Base-by-base conservation (phyloP, 2,888 invertebrate genomes). In the Biston stratarius region DNA sequence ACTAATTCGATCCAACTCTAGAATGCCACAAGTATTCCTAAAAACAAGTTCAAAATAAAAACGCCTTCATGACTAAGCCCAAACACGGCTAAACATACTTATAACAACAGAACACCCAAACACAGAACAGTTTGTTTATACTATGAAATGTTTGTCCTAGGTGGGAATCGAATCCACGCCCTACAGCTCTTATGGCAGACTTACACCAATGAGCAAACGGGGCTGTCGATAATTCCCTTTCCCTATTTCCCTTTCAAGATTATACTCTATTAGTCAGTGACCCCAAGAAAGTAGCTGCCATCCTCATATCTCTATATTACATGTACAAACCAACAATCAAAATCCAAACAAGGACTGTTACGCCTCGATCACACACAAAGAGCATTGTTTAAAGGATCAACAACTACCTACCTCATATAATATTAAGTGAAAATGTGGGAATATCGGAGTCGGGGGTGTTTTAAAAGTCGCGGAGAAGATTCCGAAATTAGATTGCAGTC, bases 401-500 rank as follows among this genome's bases (percentile, higher is more conserved):
- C 48, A 47, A 53, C 38, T 67, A 61, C 52, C 49, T 60, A 67
- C 51, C 63, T 63, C 60, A 68, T 60, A 59, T 56, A 64, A 56
- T 68, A 63, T 68, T 68, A 56, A 63, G 60, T 63, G 56, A 52
- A 69, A 61, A 64, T 53, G 53, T 53, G 57, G 51, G 48, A 49
- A 61, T 70, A 72, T 68, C 51, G 65, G 58, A 61, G 65, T 62
- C 52, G 63, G 69, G 74, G 68, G 53, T 73, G 74, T 75, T 77
- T 77, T 75, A 69, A 72, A 78, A 77, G 73, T 72, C 69, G 62
- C 60, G 61, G 61, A 52, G 56, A 68, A 72, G 70, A 77, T 77
- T 73, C 63, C 62, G n/a, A 76, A 82, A 84, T 79, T 75, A 77
- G 78, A 79, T 84, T 78, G 71, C 66, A 68, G 60, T 51, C 58